Evolutionary conservation across 2,888 invertebrate genomes (phyloP).

Genomic region (Drosophila mimica): DNA sequence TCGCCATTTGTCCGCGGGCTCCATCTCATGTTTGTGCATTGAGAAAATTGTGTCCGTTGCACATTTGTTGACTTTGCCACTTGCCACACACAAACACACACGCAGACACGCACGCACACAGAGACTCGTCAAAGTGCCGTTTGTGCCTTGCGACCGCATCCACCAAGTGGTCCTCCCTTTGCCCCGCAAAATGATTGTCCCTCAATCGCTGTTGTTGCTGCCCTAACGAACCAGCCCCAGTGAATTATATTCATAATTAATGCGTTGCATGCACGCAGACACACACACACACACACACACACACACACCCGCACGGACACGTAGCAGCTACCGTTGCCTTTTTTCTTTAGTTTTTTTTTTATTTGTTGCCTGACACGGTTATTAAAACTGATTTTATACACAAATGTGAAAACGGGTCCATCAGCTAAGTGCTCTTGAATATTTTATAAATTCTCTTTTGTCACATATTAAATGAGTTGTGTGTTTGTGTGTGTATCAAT

Average conservation of each 20-base stretch:
- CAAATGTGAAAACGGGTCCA: constrained; percentile 12
- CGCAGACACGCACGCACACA: background rate
- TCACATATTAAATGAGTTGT: background rate
- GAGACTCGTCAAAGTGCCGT: constrained; percentile 60
- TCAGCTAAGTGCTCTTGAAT: constrained; percentile 17
- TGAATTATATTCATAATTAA: constrained; percentile 82
- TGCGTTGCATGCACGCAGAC: constrained; percentile 82
- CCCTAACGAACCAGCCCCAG: constrained; percentile 65
- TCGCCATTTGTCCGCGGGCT: constrained; percentile 67
- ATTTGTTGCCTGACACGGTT: constrained; percentile 76
- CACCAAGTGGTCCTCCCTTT: constrained; percentile 24
- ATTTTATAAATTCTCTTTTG: background rate
- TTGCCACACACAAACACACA: constrained; percentile 42
- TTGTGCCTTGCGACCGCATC: constrained; percentile 44
- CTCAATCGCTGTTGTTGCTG: constrained; percentile 42
- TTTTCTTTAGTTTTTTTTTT: constrained; percentile 1
- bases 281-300: constrained; percentile 53
- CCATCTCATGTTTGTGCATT: constrained; percentile 77
- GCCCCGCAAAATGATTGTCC: constrained; percentile 23
- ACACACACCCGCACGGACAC: constrained; percentile 45
- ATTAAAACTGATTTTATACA: constrained; percentile 75
- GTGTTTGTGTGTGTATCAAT: background rate
- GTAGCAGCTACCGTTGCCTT: constrained; percentile 77
- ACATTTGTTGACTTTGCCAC: constrained; percentile 80
- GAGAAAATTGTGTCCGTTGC: constrained; percentile 80